Evolutionary conservation across 2,888 invertebrate species (phyloP), one percentile per base, ranked within the genome.

Genomic region (Microplitis manilae): DNA sequence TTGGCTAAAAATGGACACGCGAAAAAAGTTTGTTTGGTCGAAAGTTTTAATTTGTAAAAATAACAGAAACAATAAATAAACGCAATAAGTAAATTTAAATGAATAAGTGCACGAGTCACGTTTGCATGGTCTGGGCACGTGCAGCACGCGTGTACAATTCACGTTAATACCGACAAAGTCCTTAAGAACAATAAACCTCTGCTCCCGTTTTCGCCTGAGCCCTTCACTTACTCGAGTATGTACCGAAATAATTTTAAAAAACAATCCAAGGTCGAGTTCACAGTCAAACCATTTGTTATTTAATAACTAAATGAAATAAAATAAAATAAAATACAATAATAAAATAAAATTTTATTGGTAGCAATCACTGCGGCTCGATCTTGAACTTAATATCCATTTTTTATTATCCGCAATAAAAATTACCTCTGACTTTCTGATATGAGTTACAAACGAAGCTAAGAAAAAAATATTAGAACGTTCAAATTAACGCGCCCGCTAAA

Each of bases 141-240:
- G 87, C 87, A 87, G 85, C 86, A 86, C 86, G 87, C 87, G 87
- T 86, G 86, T 84, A 59, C 68, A 76, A 68, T 84, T 84, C 83
- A 83, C 84, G 83, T 81, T 50, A 83, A 81, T 80, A 83, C 86
- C 86, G 86, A 85, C 86, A 84, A 86, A 86, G 79, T 79, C 79
- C 77, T 78, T 77, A 60, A 68, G 70, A 77, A 75, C 59, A 78
- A 76, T 68, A 65, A 68, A 68, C 59, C 13, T 60, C 73, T 65
- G 60, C 77, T 62, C 69, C 59, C 70, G 74, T 74, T 71, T 73
- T 20, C 64, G 9, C 8, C 6, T 65, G 50, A 50, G 13, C 20
- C 50, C 62, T 71, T 60, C 61, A 61, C 61, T 71, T 39, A 71
- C 60, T 61, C 9, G 50, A 50, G 50, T 50, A 50, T 50, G 50